Evolutionary conservation across 2,888 invertebrate genomes (phyloP).

Genomic region (Mythimna albipuncta): DNA sequence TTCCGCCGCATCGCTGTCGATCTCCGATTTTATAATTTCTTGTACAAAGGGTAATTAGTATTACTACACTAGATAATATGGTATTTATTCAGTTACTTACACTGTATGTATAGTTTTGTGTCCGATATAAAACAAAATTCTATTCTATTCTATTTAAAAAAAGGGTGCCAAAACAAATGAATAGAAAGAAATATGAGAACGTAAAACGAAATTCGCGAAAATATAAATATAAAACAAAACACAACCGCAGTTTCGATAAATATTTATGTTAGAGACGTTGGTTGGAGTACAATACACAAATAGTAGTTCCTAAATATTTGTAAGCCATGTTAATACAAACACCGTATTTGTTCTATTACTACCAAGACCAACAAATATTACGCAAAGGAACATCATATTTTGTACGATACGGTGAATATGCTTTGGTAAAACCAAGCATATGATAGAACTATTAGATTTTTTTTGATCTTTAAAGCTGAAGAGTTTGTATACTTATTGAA

Average conservation of each 20-base stretch:
- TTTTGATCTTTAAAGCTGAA: background rate
- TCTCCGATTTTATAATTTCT: too few species aligned
- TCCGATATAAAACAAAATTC: too few species aligned
- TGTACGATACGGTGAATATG: background rate
- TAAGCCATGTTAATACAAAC: slow-evolving; percentile 29
- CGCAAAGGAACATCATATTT: slow-evolving; percentile 2
- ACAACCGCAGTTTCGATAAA: slow-evolving; percentile 28
- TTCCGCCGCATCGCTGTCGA: too few species aligned
- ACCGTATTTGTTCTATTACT: slow-evolving; percentile 36
- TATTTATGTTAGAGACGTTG: slow-evolving; percentile 32
- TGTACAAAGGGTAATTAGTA: too few species aligned
- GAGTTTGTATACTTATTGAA: too few species aligned
- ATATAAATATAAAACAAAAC: slow-evolving; percentile 45
- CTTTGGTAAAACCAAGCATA: background rate
- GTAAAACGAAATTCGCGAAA: slow-evolving; percentile 4
- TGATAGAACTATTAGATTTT: background rate
- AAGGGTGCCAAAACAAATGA: background rate
- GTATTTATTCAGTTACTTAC: too few species aligned
- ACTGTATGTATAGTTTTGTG: too few species aligned
- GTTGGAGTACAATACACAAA: slow-evolving; percentile 37
- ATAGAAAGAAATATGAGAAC: slow-evolving; percentile 13
- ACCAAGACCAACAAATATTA: slow-evolving; percentile 8
- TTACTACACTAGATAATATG: too few species aligned
- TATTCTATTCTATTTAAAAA: too few species aligned
- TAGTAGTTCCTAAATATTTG: slow-evolving; percentile 42